Conservation (phyloP, 2,797 vertebrate species). For the Mormyrops boulengeri region DNA sequence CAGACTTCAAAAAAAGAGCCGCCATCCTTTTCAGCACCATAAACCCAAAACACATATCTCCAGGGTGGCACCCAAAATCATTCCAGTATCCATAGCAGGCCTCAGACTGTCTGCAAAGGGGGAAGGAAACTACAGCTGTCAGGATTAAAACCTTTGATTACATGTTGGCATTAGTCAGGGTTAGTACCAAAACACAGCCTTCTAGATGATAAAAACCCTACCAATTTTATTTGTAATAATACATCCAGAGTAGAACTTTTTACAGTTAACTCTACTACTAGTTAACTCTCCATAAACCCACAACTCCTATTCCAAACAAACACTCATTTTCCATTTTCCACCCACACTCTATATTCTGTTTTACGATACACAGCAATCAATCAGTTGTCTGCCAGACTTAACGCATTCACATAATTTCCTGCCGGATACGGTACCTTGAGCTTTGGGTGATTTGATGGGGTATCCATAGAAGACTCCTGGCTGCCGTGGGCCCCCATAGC, state of each 20-base stretch:
- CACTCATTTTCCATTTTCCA: not conserved
- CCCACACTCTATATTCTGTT: not conserved
- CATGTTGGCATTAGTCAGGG: not conserved
- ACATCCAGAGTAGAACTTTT: not conserved
- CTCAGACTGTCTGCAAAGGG: constrained; percentile 28
- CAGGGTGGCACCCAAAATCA: constrained; percentile 16
- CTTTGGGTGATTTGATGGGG: constrained; percentile 89
- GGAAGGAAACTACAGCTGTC: constrained; percentile 30
- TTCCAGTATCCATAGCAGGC: constrained; percentile 24
- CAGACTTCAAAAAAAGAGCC: constrained; percentile 30
- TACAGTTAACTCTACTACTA: not conserved
- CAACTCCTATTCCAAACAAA: not conserved
- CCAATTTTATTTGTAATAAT: not conserved
- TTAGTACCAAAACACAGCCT: not conserved
- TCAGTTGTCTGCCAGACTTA: not conserved
- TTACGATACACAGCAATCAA: not conserved
- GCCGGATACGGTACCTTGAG: constrained; percentile 64
- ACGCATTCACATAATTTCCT: not conserved
- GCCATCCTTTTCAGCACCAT: not conserved
- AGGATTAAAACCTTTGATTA: not conserved
- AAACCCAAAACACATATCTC: constrained; percentile 35
- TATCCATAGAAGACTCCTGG: constrained; percentile 92
- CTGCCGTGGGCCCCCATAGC: constrained; percentile 71
- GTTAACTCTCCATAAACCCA: not conserved
- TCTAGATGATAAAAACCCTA: not conserved